phyloP scores from a whole-genome alignment of 2,888 invertebrate genomes.

The Chloroclysta siterata region DNA sequence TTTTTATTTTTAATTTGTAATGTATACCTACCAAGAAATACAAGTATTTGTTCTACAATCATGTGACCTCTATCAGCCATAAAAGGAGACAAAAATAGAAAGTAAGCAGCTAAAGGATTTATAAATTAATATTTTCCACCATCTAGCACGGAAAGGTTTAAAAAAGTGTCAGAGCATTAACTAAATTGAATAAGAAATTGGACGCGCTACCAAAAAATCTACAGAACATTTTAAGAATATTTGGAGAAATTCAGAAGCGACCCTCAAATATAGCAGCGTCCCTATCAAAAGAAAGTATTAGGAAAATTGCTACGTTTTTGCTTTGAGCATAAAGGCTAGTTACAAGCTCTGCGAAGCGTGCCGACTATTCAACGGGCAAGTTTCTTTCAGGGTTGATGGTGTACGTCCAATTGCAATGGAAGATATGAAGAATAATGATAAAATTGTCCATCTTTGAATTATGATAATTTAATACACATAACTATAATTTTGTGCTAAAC shows the following conservation, averaged over 20 bases:
- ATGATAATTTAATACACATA: too few relatives aligned
- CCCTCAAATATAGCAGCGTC: conserved; percentile 17
- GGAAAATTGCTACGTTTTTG: conserved; percentile 31
- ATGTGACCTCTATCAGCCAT: too few relatives aligned
- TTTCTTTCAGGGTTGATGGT: conserved; percentile 15
- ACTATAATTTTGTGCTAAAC: too few relatives aligned
- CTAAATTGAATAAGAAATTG: conserved; percentile 19
- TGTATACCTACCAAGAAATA: too few relatives aligned
- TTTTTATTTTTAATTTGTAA: too few relatives aligned
- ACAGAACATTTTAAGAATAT: conserved; percentile 24
- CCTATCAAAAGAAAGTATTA: conserved; percentile 30
- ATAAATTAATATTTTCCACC: background rate
- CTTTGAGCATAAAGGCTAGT: conserved; percentile 30
- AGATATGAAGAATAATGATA: background rate
- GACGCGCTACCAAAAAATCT: conserved; percentile 8
- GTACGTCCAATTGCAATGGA: background rate
- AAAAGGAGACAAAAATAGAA: too few relatives aligned
- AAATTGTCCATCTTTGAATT: too few relatives aligned
- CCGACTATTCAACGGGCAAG: conserved; percentile 19
- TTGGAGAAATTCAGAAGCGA: conserved; percentile 17
- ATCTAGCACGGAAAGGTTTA: background rate
- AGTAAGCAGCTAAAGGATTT: background rate
- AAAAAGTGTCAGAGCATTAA: conserved; percentile 11
- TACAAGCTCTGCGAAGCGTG: conserved; percentile 21
- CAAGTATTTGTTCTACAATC: too few relatives aligned